Percentiles rank a stretch among this genome's conserved stretches.
Evolutionary conservation across 2,888 invertebrate species (phyloP).

Genomic region (Nephrocerus scutellatus): DNA sequence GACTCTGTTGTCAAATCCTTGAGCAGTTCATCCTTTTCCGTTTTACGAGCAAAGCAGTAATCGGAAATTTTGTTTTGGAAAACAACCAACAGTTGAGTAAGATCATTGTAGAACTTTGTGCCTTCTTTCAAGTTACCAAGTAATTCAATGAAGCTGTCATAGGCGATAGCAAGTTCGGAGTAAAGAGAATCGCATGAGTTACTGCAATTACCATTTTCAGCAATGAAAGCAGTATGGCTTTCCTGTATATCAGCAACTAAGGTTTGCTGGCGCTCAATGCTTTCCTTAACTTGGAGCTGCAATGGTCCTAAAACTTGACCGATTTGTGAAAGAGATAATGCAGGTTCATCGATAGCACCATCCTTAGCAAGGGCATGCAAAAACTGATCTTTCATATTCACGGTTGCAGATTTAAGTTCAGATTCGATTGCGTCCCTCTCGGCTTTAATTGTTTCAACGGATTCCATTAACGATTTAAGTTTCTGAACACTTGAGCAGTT

Average conservation of each 20-base stretch:
- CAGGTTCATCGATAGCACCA: slow-evolving; percentile 72
- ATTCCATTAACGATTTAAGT: slow-evolving; percentile 71
- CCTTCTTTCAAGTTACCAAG: slow-evolving; percentile 90
- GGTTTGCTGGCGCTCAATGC: slow-evolving; percentile 63
- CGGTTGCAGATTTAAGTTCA: slow-evolving; percentile 70
- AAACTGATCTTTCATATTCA: slow-evolving; percentile 78
- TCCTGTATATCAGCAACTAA: slow-evolving; percentile 64
- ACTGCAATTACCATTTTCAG: slow-evolving; percentile 59
- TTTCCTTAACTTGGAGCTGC: slow-evolving; percentile 70
- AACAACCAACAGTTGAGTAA: slow-evolving; percentile 85
- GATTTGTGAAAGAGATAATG: slow-evolving; percentile 62
- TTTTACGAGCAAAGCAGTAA: slow-evolving; percentile 97
- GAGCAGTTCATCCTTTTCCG: slow-evolving; percentile 96
- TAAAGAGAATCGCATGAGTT: slow-evolving; percentile 69
- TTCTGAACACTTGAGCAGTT: slow-evolving; percentile 58
- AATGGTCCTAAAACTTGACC: slow-evolving; percentile 70
- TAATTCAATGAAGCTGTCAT: slow-evolving; percentile 88
- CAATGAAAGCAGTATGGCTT: slow-evolving; percentile 41
- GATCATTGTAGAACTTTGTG: slow-evolving; percentile 89
- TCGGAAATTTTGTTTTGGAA: slow-evolving; percentile 98
- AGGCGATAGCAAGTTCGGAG: slow-evolving; percentile 79
- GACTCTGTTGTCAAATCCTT: slow-evolving; percentile 85
- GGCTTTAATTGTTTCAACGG: slow-evolving; percentile 76
- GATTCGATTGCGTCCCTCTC: slow-evolving; percentile 86
- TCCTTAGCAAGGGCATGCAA: slow-evolving; percentile 67